Conservation (phyloP, 2,797 vertebrate genomes). For the Melanotaenia pygmaea region DNA sequence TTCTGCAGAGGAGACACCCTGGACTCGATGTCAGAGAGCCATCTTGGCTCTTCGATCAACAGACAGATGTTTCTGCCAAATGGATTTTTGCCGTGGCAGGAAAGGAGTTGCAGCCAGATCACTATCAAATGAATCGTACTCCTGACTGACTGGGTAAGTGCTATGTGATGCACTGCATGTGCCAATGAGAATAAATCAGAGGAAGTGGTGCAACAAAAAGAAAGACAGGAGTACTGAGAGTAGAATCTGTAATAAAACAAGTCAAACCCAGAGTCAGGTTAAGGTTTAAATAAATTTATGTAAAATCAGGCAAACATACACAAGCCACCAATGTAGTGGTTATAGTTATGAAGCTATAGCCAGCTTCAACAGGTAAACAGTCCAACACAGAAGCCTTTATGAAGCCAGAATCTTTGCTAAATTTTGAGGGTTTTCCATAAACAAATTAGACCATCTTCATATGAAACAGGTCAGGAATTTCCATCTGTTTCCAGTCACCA, state of each 20-base stretch:
- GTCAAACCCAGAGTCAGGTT: background rate
- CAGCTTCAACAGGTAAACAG: background rate
- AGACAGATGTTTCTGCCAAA: conserved; percentile 33
- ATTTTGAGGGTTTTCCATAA: background rate
- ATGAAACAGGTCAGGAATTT: conserved; percentile 1
- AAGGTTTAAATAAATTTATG: background rate
- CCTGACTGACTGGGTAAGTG: conserved; percentile 17
- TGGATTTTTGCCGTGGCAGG: conserved; percentile 30
- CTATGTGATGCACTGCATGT: conserved; percentile 16
- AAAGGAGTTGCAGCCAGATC: conserved; percentile 42
- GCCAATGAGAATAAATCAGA: conserved; percentile 8
- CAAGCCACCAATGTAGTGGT: no score
- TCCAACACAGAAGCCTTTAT: background rate
- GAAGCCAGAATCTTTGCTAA: background rate
- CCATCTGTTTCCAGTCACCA: conserved; percentile 7
- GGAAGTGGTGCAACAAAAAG: conserved; percentile 11
- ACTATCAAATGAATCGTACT: conserved; percentile 48
- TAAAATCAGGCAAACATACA: background rate
- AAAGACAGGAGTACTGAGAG: background rate
- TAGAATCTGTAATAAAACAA: background rate
- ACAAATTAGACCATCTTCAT: background rate
- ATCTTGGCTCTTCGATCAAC: conserved; percentile 21
- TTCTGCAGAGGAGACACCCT: conserved; percentile 36
- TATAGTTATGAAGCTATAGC: no score
- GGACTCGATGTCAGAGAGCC: conserved; percentile 19